phyloP scores from a whole-genome alignment of 2,888 invertebrate species.

The Microdon myrmicae region DNA sequence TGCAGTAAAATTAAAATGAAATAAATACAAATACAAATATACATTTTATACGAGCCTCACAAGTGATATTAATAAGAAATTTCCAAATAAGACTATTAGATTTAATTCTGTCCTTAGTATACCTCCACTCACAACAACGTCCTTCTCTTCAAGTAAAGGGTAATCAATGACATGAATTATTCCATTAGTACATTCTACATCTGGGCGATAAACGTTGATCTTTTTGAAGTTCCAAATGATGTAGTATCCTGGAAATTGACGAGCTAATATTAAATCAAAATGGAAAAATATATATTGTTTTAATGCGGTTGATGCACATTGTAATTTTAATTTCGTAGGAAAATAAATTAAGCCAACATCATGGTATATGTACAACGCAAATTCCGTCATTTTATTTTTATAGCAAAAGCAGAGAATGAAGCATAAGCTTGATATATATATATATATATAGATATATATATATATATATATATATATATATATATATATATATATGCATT shows the following conservation, averaged over 20 bases:
- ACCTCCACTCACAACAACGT: slow-evolving; percentile 74
- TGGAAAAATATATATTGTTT: slow-evolving; percentile 24
- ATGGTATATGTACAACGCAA: no score
- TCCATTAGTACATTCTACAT: slow-evolving; percentile 95
- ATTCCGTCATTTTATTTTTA: no score
- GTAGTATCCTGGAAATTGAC: slow-evolving; percentile 75
- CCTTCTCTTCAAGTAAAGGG: slow-evolving; percentile 85
- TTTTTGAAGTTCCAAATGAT: slow-evolving; percentile 86
- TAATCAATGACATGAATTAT: slow-evolving; percentile 93
- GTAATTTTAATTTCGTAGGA: slow-evolving; percentile 3
- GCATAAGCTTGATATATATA: no score
- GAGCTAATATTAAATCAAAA: slow-evolving; percentile 45
- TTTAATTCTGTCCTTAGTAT: slow-evolving; percentile 64
- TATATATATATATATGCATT: slow-evolving; percentile 13
- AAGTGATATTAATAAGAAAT: slow-evolving; percentile 65
- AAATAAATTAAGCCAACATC: background rate
- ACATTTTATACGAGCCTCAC: slow-evolving; percentile 64
- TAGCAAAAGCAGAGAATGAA: no score
- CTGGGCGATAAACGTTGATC: slow-evolving; percentile 87
- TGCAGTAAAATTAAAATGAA: slow-evolving; percentile 24
- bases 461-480: background rate
- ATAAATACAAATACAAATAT: slow-evolving; percentile 47
- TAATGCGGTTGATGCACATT: slow-evolving; percentile 15
- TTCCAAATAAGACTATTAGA: slow-evolving; percentile 65
- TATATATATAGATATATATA: no score